Base-by-base conservation (phyloP, 2,797 vertebrate genomes). In the Periophthalmus magnuspinnatus region DNA sequence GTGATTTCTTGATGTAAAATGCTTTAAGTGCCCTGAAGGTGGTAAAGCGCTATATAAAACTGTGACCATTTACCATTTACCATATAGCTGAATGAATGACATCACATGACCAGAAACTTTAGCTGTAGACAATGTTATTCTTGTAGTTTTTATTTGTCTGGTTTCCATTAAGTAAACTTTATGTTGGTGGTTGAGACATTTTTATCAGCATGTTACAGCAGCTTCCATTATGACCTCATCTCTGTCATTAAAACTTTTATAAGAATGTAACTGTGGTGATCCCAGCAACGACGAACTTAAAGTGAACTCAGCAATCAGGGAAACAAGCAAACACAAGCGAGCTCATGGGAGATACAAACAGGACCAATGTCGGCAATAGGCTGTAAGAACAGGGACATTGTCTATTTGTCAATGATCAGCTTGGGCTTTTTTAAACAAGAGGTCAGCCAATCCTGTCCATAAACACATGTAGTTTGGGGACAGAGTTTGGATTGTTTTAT, bases 231-330 rank as follows among this genome's bases (percentile, higher is more conserved):
- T 62, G 47, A 56, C 52, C 52, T 70, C 65, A 74, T 33, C 70
- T 78, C 73, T 79, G 79, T 77, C 80, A 79, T 79, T 79, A 84
- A 70, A 77, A 68, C 57, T 70, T 75, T 68, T 67, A 77, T 60
- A 71, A 34, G 55, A 83, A 81, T 68, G 66, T 65, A 11, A 38
- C 32, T 58, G 57, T n/a, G 59, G 32, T 67, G 57, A 82, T 73
- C 64, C 48, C 76, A 71, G 64, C 65, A 19, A 41, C 17, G 57
- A 65, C 83, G 69, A 83, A 81, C 79, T 79, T 71, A 8, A n/a
- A 9, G 24, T 74, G 73, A 82, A 73, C 68, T 76, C 32, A 33
- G 78, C 69, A 65, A 61, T 11, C 1, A 34, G 56, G 38, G 21
- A 21, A 63, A 33, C 50, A 47, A 58, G 63, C 45, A 72, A 70